Percentiles rank a stretch among this genome's conserved stretches.
Conservation (phyloP, 2,113 vertebrate species). For the Sorex araneus region DNA sequence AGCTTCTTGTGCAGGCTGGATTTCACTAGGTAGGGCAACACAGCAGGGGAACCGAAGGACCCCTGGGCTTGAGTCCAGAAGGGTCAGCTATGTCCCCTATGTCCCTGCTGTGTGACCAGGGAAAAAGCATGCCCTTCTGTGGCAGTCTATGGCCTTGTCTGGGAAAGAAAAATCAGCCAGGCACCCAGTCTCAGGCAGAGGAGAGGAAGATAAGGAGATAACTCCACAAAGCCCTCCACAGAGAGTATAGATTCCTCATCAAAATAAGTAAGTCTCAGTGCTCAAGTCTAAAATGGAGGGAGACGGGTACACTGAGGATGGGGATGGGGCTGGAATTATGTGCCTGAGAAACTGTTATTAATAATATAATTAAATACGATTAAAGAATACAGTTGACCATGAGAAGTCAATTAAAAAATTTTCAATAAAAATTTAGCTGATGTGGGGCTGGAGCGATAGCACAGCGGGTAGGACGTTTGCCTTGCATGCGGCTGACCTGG, state of each 20-base stretch:
- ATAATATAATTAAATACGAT: no score
- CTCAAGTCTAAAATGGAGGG: not conserved
- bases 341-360: no score
- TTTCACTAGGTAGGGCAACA: not conserved
- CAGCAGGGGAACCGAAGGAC: no score
- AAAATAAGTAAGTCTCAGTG: not conserved
- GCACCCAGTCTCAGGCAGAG: not conserved
- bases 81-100: not conserved
- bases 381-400: no score
- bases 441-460: no score
- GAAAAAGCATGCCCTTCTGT: not conserved
- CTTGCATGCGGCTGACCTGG: no score
- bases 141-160: not conserved
- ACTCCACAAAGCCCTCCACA: not conserved
- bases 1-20: not conserved
- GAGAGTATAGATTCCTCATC: not conserved
- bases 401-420: no score
- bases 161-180: not conserved
- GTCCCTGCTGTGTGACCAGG: not conserved
- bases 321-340: no score
- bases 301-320: no score
- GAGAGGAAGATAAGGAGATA: not conserved
- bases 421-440: no score
- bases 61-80: not conserved
- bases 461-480: no score